Evolutionary conservation across 2,797 vertebrate species (phyloP), one percentile per base, ranked within the genome.

Genomic region (Stomatorhinus walkeri): DNA sequence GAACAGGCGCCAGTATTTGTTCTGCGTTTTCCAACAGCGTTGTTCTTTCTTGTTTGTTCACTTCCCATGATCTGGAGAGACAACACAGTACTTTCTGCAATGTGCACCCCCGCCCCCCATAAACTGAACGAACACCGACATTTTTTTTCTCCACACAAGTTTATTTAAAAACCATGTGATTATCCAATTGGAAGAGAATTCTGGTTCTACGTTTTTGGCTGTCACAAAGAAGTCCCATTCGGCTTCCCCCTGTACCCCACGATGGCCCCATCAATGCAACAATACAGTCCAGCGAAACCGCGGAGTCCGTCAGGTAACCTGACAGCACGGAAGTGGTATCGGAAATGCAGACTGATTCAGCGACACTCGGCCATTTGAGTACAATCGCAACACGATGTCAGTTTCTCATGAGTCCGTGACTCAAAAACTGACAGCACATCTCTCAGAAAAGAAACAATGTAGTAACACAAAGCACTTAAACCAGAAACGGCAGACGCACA

Each of bases 391-490:
- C 40, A 84, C 3, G 88, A 90, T 90, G 92, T 93, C 91, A 90
- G 92, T 94, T 94, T 93, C 90, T 91, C 92, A 87, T 87, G 91
- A 91, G 93, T 72, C 93, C 92, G 88, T 76, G 72, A 83, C 90
- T 88, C 88, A 92, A 51, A 86, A 59, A 83, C 89, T 83, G 89
- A 87, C 76, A 81, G 46, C 49, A 54, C 64, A 32, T 22, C 49
- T 28, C 93, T 94, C 90, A 87, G 91, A 91, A 93, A 93, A 93
- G 93, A 93, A 90, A 90, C 86, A 90, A 91, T 84, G 24, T 83
- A 54, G 83, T 83, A 89, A 89, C 88, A 93, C 56, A 89, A 76
- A 64, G 87, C 24, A 68, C 36, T 76, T 49, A 85, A 92, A 87
- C 87, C 87, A 89, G 90, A 88, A 87, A 40, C 22, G 12, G 28